These are phyloP conservation scores for Spisula subtruncata DNA, from an alignment of 2,888 invertebrate genomes.

Conservation along the genomic window DNA sequence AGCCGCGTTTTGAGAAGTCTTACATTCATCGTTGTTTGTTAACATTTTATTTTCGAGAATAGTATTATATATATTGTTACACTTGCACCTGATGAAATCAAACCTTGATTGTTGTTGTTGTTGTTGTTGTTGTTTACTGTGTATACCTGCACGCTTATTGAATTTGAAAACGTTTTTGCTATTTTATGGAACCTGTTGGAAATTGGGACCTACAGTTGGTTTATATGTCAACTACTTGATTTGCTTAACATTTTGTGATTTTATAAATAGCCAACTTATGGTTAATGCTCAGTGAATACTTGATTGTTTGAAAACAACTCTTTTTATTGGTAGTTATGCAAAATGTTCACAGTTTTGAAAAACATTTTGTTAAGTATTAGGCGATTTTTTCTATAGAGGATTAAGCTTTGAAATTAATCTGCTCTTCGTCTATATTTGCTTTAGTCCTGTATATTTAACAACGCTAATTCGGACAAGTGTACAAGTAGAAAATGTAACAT, in stretches of 20 bases:
- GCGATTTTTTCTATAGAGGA: too few relatives aligned
- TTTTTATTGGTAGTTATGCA: too few relatives aligned
- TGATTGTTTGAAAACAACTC: too few relatives aligned
- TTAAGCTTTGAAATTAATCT: too few relatives aligned
- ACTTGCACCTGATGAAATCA: conserved; percentile 46
- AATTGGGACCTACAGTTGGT: background rate
- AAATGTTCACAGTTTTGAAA: too few relatives aligned
- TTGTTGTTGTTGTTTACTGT: conserved; percentile 41
- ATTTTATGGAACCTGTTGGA: background rate
- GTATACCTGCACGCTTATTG: conserved; percentile 39
- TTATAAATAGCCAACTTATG: background rate
- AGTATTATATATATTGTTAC: conserved; percentile 32
- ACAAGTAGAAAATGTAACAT: too few relatives aligned
- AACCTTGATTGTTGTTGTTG: conserved; percentile 25
- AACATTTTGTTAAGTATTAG: too few relatives aligned
- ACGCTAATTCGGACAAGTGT: too few relatives aligned
- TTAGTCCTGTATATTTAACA: too few relatives aligned
- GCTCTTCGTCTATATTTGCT: too few relatives aligned
- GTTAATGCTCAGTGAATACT: too few relatives aligned
- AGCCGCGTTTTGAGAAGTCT: conserved; percentile 78
- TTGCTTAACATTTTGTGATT: background rate
- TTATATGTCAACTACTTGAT: background rate
- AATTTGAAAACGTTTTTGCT: conserved; percentile 15
- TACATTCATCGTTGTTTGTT: conserved; percentile 28
- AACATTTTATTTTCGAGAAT: conserved; percentile 13